Evolutionary conservation across 2,888 invertebrate species (phyloP), one percentile per base, ranked within the genome.

Genomic region (Nymphalis polychloros): DNA sequence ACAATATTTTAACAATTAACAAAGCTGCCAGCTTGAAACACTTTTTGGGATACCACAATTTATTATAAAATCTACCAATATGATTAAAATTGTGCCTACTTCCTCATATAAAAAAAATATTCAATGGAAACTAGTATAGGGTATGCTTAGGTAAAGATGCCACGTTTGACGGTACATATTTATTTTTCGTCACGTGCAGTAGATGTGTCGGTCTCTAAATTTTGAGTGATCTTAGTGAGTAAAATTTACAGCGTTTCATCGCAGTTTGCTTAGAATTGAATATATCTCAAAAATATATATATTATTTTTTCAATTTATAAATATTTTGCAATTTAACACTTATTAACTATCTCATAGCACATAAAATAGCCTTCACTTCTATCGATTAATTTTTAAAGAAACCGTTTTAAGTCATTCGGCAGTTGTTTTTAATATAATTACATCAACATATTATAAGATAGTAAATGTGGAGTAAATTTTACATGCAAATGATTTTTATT

Each of bases 191-290:
- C 19, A 23, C 49, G 3, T 35, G 17, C 19, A 27, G 20, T 13
- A 41, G 59, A 62, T 62, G 53, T 31, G 20, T 52, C 49, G 68
- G 48, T 63, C 68, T 63, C n/a, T 65, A 31, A 52, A 48, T 35
- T 66, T 68, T 57, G 23, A 23, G 57, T 23, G 20, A 41, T 46
- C 47, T 49, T 41, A 52, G 57, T 59, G 53, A 17, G 50, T 57
- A 41, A 41, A 41, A 13, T 41, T 41, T 41, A 57, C 23, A 23
- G 53, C 63, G 49, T 62, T 46, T 65, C 55, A 55, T 57, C 62
- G 53, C 35, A 65, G 27, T 59, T 65, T 64, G 60, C 55, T 68
- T 68, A 55, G 47, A 64, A 47, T 55, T 64, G 23, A 62, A 19
- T 57, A 35, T 57, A 41, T 53, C 52, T 65, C 52, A 65, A 10